Percentiles rank a stretch among this genome's conserved stretches.
Evolutionary conservation across 2,888 invertebrate genomes (phyloP).

Genomic region (Galeopsomyia nigrocyanea): DNA sequence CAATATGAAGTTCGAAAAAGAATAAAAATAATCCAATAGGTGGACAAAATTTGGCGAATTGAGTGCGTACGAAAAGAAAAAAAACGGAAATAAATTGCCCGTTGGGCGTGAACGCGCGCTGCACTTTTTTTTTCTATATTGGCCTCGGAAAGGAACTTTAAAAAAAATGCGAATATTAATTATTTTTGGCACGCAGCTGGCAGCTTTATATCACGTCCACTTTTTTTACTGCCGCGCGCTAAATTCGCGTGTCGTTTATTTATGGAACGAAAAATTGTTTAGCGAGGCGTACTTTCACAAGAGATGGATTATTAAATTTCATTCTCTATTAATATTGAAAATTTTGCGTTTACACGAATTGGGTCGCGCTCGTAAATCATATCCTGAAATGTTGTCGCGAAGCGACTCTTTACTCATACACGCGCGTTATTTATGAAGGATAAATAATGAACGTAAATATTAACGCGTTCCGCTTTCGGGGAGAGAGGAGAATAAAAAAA

Average conservation of each 20-base stretch:
- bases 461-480: constrained; percentile 46
- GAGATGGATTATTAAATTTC: constrained; percentile 26
- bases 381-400: constrained; percentile 8
- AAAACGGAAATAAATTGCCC: constrained; percentile 28
- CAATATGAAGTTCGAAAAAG: no score
- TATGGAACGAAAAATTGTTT: constrained; percentile 25
- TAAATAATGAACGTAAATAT: constrained; percentile 45
- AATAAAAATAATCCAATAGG: no score
- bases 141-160: constrained; percentile 19
- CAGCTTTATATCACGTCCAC: constrained; percentile 18
- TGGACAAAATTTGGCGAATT: no score
- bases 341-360: constrained; percentile 20
- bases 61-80: no score
- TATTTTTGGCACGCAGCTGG: constrained; percentile 14
- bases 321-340: constrained; percentile 24
- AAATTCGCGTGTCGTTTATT: constrained; percentile 21
- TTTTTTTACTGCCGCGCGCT: constrained; percentile 21
- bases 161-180: constrained; percentile 37
- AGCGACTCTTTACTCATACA: constrained; percentile 4
- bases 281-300: background rate
- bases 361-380: constrained; percentile 17
- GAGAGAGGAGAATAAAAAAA: constrained; percentile 14
- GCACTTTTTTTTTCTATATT: constrained; percentile 21
- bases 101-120: background rate
- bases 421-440: constrained; percentile 44